Conservation (phyloP, 2,888 invertebrate species). For the Agrenia bidenticulata region DNA sequence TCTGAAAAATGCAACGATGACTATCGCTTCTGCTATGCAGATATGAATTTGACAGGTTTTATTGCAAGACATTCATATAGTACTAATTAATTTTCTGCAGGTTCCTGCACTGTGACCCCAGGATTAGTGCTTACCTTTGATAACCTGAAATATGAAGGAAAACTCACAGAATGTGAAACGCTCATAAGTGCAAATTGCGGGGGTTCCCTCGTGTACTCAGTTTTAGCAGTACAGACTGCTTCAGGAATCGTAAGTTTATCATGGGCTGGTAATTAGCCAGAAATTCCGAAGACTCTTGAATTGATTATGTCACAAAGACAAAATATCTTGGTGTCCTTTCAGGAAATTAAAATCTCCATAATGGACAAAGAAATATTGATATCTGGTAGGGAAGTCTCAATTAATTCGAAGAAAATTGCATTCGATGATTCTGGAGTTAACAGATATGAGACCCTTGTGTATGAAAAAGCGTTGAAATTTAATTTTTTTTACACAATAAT, state of each 20-base stretch:
- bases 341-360: too few relatives aligned
- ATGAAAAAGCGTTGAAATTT: too few relatives aligned
- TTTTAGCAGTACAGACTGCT: conserved; percentile 30
- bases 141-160: conserved; percentile 30
- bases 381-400: neutral
- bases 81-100: conserved; percentile 26
- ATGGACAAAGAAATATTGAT: neutral
- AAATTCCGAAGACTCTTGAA: too few relatives aligned
- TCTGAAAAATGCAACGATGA: too few relatives aligned
- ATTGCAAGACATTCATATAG: too few relatives aligned
- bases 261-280: too few relatives aligned
- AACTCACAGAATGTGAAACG: conserved; percentile 42
- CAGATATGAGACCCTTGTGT: neutral
- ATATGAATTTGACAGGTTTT: neutral
- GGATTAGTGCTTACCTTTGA: conserved; percentile 43
- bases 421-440: neutral
- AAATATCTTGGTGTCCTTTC: too few relatives aligned
- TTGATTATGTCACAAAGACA: too few relatives aligned
- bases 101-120: conserved; percentile 42
- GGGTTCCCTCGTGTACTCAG: conserved; percentile 41
- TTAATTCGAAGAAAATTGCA: conserved; percentile 19
- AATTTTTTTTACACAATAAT: too few relatives aligned
- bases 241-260: neutral
- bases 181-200: conserved; percentile 50
- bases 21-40: neutral